Base-by-base conservation (phyloP, 2,888 invertebrate species). In the Callyntrura guangdongensis region DNA sequence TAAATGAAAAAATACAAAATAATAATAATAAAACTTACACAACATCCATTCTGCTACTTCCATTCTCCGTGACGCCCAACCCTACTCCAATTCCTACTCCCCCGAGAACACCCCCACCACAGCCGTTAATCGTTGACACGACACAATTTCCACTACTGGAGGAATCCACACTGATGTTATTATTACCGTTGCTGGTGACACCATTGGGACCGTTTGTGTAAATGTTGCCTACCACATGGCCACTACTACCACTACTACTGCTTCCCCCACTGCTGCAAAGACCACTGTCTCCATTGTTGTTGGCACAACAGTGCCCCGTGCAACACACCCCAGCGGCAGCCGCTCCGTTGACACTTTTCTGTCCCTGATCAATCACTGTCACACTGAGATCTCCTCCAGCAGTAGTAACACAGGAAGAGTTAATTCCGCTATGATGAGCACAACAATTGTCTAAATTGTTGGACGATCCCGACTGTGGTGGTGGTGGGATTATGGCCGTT, bases 401-500 rank as follows among this genome's bases (percentile, higher is more conserved):
- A n/a, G 69, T 11, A 1, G 82, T 12, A 14, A 59, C n/a, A 59
- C 69, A 85, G n/a, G 49, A 47, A 11, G 49, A 20, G 12, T 81
- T 56, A 53, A 53, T 72, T 72, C 36, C 74, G 74, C 27, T 72
- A 25, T 86, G 56, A 47, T 6, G 20, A 45, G 53, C 49, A 53
- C 81, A 82, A 83, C 72, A 83, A 83, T 72, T 83, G 59, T 82
- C 74, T 47, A 61, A n/a, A 64, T 86, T 77, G 49, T 79, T 86
- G 8, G 49, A 64, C 8, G 74, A 53, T 53, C 45, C 79, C n/a
- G 86, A 59, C 36, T 74, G 69, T 59, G 84, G 81, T 49, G 89
- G 89, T 25, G 87, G 90, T 27, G 88, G 72, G 67, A 90, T 91
- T 64, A 93, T 89, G 22, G 91, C 91, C 8, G 94, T 93, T 49